These are phyloP conservation scores for Barypeithes pellucidus DNA, from an alignment of 2,888 invertebrate species.

Conservation along the genomic window DNA sequence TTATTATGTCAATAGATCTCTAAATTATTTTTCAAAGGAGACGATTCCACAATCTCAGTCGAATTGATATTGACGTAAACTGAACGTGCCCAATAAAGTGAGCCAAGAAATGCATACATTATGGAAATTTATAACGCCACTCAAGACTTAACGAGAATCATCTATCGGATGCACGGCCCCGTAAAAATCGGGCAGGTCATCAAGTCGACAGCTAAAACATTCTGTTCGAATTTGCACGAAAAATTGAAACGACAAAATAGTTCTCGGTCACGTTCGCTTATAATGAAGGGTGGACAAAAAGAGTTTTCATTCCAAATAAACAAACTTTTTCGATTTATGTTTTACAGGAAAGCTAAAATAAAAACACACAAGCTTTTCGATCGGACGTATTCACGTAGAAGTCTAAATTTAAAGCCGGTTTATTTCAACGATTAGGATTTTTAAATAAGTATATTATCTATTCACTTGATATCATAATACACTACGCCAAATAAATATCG, in stretches of 20 bases:
- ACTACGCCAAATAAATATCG: too few species aligned
- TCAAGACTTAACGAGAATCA: conserved; percentile 43
- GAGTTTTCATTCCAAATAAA: conserved; percentile 4
- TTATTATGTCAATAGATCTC: conserved; percentile 1
- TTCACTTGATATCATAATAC: too few species aligned
- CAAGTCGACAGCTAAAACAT: conserved; percentile 37
- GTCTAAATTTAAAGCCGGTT: too few species aligned
- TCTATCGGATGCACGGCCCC: conserved; percentile 39
- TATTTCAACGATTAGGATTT: too few species aligned
- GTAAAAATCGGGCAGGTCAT: conserved; percentile 47
- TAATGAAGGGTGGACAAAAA: conserved; percentile 1
- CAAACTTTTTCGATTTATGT: background rate
- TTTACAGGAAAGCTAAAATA: background rate
- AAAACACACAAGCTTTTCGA: background rate
- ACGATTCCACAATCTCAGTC: background rate
- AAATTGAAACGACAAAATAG: conserved; percentile 47
- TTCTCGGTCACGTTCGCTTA: conserved; percentile 41
- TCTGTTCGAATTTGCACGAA: conserved; percentile 34
- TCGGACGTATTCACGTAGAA: too few species aligned
- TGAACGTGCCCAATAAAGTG: conserved; percentile 37
- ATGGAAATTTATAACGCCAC: conserved; percentile 47
- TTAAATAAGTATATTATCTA: too few species aligned
- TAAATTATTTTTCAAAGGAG: conserved; percentile 20
- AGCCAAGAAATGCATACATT: conserved; percentile 45
- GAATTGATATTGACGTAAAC: conserved; percentile 39